A percentile compares a stretch with the other conserved stretches of the same genome.
Evolutionary conservation across 2,797 vertebrate species (phyloP).

Genomic region (Bovichtus diacanthus): DNA sequence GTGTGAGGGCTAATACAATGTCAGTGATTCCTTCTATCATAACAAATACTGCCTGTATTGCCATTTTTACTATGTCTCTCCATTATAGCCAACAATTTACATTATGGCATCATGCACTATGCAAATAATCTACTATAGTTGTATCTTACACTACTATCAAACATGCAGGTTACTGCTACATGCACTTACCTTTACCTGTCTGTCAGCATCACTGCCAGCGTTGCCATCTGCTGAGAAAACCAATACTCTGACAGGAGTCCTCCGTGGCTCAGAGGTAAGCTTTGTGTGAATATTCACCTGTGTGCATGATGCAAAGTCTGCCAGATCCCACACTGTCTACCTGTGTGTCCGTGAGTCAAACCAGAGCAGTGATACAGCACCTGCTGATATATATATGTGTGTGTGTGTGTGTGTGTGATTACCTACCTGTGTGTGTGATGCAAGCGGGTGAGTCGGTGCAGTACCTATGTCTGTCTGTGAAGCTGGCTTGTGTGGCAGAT

Average conservation of each 20-base stretch:
- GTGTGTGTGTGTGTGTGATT: slow-evolving; percentile 32
- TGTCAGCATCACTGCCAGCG: slow-evolving; percentile 50
- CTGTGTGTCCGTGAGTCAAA: slow-evolving; percentile 46
- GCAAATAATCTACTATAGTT: not conserved
- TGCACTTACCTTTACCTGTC: slow-evolving; percentile 72
- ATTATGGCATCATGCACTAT: slow-evolving; percentile 3
- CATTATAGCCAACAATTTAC: not conserved
- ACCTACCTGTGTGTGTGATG: slow-evolving; percentile 44
- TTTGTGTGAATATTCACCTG: slow-evolving; percentile 58
- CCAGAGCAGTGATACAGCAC: slow-evolving; percentile 68
- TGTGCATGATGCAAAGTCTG: slow-evolving; percentile 56
- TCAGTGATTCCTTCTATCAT: not conserved
- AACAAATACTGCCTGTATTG: not conserved
- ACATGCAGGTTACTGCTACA: slow-evolving; percentile 40
- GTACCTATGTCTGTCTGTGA: slow-evolving; percentile 64
- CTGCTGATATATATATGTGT: slow-evolving; percentile 43
- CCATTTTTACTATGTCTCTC: not conserved
- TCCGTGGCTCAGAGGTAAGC: slow-evolving; percentile 52
- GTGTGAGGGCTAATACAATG: not conserved
- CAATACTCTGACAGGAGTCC: slow-evolving; percentile 32
- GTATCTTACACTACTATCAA: not conserved
- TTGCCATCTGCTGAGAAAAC: slow-evolving; percentile 42
- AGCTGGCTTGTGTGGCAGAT: slow-evolving; percentile 59
- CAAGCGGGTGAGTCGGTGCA: slow-evolving; percentile 52
- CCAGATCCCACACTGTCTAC: slow-evolving; percentile 44